Base-by-base conservation (phyloP, 2,888 invertebrate species). In the Polyommatus icarus region DNA sequence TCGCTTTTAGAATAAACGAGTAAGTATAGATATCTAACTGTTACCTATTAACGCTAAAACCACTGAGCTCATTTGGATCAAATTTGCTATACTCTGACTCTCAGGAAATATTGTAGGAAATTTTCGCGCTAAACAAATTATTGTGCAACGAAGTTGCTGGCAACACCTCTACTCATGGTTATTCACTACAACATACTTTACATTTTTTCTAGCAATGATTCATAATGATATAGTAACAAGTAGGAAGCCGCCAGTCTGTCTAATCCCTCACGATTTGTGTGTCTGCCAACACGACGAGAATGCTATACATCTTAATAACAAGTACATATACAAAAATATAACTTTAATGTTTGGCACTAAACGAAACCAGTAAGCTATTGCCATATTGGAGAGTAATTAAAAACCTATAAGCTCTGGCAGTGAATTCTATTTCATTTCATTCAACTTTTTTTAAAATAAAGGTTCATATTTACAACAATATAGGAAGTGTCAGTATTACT, bases 241-340 rank as follows among this genome's bases (percentile, higher is more conserved):
- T 67, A 67, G 67, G 67, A 67, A 67, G 67, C 29, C 67, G 67
- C 67, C 67, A 10, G 67, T 67, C 67, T 32, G 67, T 67, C 67
- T 67, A 61, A 29, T 32, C 29, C 24, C 15, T 29, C 67, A 67
- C 29, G 5, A 32, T 2, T 67, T 67, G 67, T 67, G 18, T 67
- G 7, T 20, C 32, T 32, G 67, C 67, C 67, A 67, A 67, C 67
- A 67, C 4, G 29, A 15, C 5, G 18, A 24, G 12, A 24, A 32
- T 67, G 15, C 20, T 5, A 20, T 20, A 61, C 61, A 61, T 24
- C 12, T 61, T 24, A 24, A 24, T 61, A 59, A 59, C 3, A 24
- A 24, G 0, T 15, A 54, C 15, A 54, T 54, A 54, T 54, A 54
- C 54, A 54, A 18, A 54, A 15, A 54, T 54, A 54, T 18, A 54